Percentiles rank a stretch among this genome's conserved stretches.
These are phyloP conservation scores for Pagetopsis macropterus DNA, from an alignment of 2,797 vertebrate genomes.

Conservation along the genomic window DNA sequence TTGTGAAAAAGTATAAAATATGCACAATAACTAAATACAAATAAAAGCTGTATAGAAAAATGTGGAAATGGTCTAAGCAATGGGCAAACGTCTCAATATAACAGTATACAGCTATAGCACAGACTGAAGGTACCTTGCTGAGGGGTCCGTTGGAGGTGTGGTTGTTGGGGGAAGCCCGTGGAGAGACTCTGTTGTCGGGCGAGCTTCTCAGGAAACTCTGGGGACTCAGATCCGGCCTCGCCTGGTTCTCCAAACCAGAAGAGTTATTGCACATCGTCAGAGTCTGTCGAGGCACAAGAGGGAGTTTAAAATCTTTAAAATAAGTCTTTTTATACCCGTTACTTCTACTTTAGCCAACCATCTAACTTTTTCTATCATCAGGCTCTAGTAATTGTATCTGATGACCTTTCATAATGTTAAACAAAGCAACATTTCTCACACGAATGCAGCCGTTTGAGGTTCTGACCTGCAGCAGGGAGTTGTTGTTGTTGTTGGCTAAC, in stretches of 20 bases:
- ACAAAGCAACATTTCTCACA: neutral
- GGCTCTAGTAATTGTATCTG: too few species aligned
- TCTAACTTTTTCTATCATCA: too few species aligned
- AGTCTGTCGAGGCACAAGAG: conserved; percentile 79
- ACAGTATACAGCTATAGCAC: too few species aligned
- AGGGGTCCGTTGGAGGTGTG: conserved; percentile 87
- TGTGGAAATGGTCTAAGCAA: too few species aligned
- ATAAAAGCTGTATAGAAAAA: too few species aligned
- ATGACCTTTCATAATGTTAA: neutral
- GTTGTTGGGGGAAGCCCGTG: conserved; percentile 80
- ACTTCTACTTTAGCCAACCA: too few species aligned
- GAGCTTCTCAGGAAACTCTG: conserved; percentile 88
- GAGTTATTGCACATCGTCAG: conserved; percentile 84
- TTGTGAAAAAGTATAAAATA: too few species aligned
- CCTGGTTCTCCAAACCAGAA: conserved; percentile 78
- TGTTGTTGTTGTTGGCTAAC: conserved; percentile 76
- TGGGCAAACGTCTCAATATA: too few species aligned
- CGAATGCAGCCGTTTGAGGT: neutral
- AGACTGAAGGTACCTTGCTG: conserved; percentile 84
- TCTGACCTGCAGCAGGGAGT: conserved; percentile 88
- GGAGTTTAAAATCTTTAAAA: neutral
- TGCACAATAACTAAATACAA: too few species aligned
- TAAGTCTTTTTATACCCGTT: too few species aligned
- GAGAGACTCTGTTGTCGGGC: conserved; percentile 78
- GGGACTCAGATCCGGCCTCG: conserved; percentile 78